phyloP scores from a whole-genome alignment of 2,888 invertebrate genomes.

The Erynnis tages region DNA sequence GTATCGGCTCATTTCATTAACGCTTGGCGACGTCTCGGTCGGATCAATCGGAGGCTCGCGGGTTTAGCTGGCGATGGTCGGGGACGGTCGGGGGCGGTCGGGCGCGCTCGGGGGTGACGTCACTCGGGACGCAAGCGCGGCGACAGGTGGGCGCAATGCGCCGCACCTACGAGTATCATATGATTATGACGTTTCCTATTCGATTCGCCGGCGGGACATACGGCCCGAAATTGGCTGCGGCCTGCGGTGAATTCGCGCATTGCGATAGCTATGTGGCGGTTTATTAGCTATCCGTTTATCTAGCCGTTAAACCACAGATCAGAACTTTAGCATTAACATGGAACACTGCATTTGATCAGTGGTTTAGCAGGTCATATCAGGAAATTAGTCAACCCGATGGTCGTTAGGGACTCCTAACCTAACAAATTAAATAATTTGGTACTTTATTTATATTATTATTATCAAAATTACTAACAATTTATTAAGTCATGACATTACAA shows the following conservation, averaged over 20 bases:
- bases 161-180: slow-evolving; percentile 67
- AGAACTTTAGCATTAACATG: too few relatives aligned
- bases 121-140: slow-evolving; percentile 76
- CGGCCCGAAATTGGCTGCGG: slow-evolving; percentile 56
- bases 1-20: slow-evolving; percentile 52
- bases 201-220: slow-evolving; percentile 53
- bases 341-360: too few relatives aligned
- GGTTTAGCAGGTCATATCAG: too few relatives aligned
- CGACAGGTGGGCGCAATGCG: slow-evolving; percentile 81
- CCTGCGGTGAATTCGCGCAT: slow-evolving; percentile 53
- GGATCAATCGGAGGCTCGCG: slow-evolving; percentile 67
- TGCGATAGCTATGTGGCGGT: slow-evolving; percentile 33
- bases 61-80: slow-evolving; percentile 42
- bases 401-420: too few relatives aligned
- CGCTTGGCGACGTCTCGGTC: slow-evolving; percentile 47
- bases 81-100: slow-evolving; percentile 47
- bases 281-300: not conserved
- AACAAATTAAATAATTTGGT: too few relatives aligned
- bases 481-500: too few relatives aligned
- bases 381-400: too few relatives aligned
- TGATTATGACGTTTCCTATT: slow-evolving; percentile 77
- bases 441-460: too few relatives aligned
- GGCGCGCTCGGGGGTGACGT: slow-evolving; percentile 59
- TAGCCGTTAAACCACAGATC: too few relatives aligned
- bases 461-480: too few relatives aligned